Conservation (phyloP, 1,140 invertebrate species). For the Proales similis region DNA sequence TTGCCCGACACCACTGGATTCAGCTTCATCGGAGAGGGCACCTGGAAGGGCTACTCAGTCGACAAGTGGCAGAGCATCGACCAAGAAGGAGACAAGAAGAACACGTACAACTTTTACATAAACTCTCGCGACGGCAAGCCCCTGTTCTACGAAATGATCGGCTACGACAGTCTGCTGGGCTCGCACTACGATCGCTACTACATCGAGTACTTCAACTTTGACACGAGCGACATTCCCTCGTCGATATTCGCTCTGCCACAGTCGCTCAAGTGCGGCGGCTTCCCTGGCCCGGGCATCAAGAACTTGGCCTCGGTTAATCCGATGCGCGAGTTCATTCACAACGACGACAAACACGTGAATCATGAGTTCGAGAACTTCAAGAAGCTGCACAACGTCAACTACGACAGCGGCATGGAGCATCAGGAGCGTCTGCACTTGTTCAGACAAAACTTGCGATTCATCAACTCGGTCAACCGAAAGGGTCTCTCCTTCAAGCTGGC, state of each 20-base stretch:
- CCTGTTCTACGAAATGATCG: slow-evolving; percentile 80
- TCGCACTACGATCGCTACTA: slow-evolving; percentile 95
- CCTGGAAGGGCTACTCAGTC: slow-evolving; percentile 42
- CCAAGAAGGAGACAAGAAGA: slow-evolving; percentile 67
- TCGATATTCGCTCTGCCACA: slow-evolving; percentile 15
- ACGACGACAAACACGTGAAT: slow-evolving; percentile 65
- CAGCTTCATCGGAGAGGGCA: slow-evolving; percentile 41
- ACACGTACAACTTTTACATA: slow-evolving; percentile 68
- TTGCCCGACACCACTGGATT: slow-evolving; percentile 73
- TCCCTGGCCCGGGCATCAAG: slow-evolving; percentile 74
- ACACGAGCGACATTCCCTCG: slow-evolving; percentile 47
- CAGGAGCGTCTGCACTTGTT: slow-evolving; percentile 68
- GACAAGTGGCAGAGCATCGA: slow-evolving; percentile 68
- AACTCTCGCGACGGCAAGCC: slow-evolving; percentile 54
- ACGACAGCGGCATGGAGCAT: slow-evolving; percentile 63
- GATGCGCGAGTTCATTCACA: slow-evolving; percentile 74
- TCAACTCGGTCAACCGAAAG: slow-evolving; percentile 74
- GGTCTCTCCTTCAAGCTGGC: slow-evolving; percentile 65
- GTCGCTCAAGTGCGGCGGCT: slow-evolving; percentile 68
- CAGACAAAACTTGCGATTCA: slow-evolving; percentile 74
- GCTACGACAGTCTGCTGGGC: slow-evolving; percentile 79
- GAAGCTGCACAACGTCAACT: slow-evolving; percentile 64
- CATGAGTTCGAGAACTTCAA: slow-evolving; percentile 71
- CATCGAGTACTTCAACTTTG: slow-evolving; percentile 70
- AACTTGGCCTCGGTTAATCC: slow-evolving; percentile 65